These are phyloP conservation scores for Papilio aristodemus DNA, from an alignment of 1,140 invertebrate species.

Conservation along the genomic window DNA sequence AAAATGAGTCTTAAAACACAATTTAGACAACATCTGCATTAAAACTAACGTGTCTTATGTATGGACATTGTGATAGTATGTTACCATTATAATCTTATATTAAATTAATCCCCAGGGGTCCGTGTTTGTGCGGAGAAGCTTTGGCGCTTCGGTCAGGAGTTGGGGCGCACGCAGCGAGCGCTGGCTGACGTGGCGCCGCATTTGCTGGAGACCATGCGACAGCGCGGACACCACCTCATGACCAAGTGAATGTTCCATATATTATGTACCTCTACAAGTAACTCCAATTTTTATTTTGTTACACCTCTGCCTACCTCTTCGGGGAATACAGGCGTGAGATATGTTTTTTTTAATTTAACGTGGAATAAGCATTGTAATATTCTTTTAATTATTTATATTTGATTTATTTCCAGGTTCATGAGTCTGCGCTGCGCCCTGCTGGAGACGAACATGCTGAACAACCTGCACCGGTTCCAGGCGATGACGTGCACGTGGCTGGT, in stretches of 20 bases:
- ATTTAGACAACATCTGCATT: too few species aligned
- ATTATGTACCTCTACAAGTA: neutral
- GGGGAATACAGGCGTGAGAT: too few species aligned
- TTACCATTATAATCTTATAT: conserved; percentile 21
- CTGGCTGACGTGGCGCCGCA: conserved; percentile 82
- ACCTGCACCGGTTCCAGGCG: conserved; percentile 88
- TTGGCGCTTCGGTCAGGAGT: conserved; percentile 84
- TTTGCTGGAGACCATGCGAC: conserved; percentile 59
- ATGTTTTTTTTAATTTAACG: neutral
- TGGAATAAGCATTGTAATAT: conserved; percentile 51
- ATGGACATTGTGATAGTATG: too few species aligned
- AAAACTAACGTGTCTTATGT: too few species aligned
- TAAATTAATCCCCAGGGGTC: too few species aligned
- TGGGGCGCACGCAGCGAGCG: conserved; percentile 87
- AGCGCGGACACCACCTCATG: conserved; percentile 62
- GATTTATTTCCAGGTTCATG: conserved; percentile 80
- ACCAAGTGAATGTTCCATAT: conserved; percentile 52
- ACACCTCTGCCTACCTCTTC: too few species aligned
- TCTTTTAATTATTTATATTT: too few species aligned
- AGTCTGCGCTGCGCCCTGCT: conserved; percentile 86
- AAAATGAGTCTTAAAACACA: too few species aligned
- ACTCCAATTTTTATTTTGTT: neutral
- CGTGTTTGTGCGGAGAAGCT: conserved; percentile 90
- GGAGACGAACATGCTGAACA: conserved; percentile 85
- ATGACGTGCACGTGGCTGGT: conserved; percentile 92